These are phyloP conservation scores for Tinea pellionella DNA, from an alignment of 2,888 invertebrate species.

Conservation along the genomic window DNA sequence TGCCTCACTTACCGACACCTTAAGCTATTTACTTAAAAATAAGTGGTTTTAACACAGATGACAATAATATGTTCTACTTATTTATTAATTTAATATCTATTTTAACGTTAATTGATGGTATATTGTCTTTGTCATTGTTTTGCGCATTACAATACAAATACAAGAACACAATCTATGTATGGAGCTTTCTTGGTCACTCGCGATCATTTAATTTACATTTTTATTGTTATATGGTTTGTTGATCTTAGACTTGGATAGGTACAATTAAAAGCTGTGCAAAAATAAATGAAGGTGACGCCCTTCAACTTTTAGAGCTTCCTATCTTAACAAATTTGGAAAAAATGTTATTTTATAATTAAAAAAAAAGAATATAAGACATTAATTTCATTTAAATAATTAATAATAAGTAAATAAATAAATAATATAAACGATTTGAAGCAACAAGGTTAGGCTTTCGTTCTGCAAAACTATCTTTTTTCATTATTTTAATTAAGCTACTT, in stretches of 20 bases:
- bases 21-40: background rate
- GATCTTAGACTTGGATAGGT: background rate
- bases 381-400: no score
- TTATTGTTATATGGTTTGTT: background rate
- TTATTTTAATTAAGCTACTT: no score
- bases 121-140: slow-evolving; percentile 1
- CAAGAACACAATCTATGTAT: background rate
- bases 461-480: no score
- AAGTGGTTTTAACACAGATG: background rate
- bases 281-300: background rate
- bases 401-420: no score
- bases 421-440: no score
- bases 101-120: background rate
- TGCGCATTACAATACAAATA: background rate
- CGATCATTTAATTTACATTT: background rate
- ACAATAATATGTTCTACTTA: slow-evolving; percentile 3
- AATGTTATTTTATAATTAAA: no score
- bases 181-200: background rate
- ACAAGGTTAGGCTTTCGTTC: no score
- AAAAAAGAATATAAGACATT: no score
- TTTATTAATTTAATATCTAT: slow-evolving; percentile 1
- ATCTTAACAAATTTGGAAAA: no score
- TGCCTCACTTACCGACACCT: background rate
- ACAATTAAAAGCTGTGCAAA: background rate
- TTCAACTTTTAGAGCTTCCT: no score